Conservation (phyloP, 2,797 vertebrate genomes). For the Meda fulgida region DNA sequence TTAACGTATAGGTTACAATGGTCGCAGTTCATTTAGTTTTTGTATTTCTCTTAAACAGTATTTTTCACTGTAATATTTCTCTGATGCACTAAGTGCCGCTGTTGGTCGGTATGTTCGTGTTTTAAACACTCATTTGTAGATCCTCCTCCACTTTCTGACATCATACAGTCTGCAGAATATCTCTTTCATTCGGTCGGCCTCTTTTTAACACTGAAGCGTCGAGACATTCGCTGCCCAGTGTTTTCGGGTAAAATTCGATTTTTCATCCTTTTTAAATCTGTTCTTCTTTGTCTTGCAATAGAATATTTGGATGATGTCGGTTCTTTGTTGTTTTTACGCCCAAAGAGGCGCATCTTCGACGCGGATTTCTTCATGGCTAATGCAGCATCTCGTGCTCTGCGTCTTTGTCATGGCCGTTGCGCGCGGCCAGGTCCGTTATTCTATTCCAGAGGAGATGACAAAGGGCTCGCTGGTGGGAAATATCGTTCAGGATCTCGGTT, state of each 20-base stretch:
- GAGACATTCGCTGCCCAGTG: background rate
- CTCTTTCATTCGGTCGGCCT: background rate
- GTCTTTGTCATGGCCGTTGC: slow-evolving; percentile 42
- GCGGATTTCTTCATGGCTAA: slow-evolving; percentile 29
- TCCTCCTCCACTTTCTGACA: slow-evolving; percentile 52
- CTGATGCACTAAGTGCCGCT: slow-evolving; percentile 74
- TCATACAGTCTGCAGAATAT: slow-evolving; percentile 19
- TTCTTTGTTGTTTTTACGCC: slow-evolving; percentile 9
- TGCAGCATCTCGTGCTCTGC: slow-evolving; percentile 26
- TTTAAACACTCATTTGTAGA: background rate
- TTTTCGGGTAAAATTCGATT: too few species aligned
- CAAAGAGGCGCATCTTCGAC: background rate
- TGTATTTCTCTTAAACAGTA: slow-evolving; percentile 40
- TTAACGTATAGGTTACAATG: background rate
- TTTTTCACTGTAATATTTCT: slow-evolving; percentile 59
- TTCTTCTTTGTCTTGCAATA: background rate
- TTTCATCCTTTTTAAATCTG: background rate
- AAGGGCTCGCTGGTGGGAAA: slow-evolving; percentile 64
- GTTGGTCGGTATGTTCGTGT: slow-evolving; percentile 65
- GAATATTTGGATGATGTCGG: slow-evolving; percentile 25
- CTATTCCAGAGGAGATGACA: slow-evolving; percentile 64
- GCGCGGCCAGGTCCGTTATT: slow-evolving; percentile 61
- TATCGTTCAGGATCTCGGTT: slow-evolving; percentile 62
- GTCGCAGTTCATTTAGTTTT: background rate
- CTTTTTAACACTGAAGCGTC: background rate